Conservation (phyloP, 2,888 invertebrate genomes). For the Ophioninae sp. region DNA sequence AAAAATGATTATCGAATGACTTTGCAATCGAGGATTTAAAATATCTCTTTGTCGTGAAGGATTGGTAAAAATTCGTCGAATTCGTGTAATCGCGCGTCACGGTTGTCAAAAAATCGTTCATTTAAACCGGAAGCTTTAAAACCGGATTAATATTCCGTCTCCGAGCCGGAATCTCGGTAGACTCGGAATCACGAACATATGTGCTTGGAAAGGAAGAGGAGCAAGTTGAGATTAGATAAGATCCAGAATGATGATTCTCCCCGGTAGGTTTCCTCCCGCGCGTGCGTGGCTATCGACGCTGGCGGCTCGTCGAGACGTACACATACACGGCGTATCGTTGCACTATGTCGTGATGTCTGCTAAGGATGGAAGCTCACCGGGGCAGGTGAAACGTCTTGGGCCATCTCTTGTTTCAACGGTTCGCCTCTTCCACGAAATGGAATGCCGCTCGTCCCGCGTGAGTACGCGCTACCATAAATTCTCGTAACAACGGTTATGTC, state of each 20-base stretch:
- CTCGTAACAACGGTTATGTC: slow-evolving; percentile 57
- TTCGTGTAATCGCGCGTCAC: background rate
- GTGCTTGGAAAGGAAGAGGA: background rate
- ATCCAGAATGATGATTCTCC: slow-evolving; percentile 10
- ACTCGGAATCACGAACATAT: slow-evolving; percentile 14
- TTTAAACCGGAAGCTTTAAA: background rate
- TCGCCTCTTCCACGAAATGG: slow-evolving; percentile 58
- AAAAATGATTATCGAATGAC: too few species aligned
- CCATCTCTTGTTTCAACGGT: slow-evolving; percentile 35
- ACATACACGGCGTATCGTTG: slow-evolving; percentile 11
- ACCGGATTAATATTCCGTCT: slow-evolving; percentile 8
- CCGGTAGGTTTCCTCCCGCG: background rate
- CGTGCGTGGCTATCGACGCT: slow-evolving; percentile 7
- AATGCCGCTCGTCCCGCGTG: slow-evolving; percentile 54
- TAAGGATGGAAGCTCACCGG: slow-evolving; percentile 3
- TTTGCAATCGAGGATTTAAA: too few species aligned
- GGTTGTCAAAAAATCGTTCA: background rate
- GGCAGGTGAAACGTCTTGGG: slow-evolving; percentile 44
- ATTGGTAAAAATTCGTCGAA: too few species aligned
- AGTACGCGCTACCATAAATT: slow-evolving; percentile 31
- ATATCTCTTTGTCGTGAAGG: too few species aligned
- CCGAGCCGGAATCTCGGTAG: background rate
- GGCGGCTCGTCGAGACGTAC: background rate
- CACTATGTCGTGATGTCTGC: slow-evolving; percentile 8
- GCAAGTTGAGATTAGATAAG: background rate